Evolutionary conservation across 1,140 invertebrate species (phyloP).

Genomic region (Drosophila oshimai): DNA sequence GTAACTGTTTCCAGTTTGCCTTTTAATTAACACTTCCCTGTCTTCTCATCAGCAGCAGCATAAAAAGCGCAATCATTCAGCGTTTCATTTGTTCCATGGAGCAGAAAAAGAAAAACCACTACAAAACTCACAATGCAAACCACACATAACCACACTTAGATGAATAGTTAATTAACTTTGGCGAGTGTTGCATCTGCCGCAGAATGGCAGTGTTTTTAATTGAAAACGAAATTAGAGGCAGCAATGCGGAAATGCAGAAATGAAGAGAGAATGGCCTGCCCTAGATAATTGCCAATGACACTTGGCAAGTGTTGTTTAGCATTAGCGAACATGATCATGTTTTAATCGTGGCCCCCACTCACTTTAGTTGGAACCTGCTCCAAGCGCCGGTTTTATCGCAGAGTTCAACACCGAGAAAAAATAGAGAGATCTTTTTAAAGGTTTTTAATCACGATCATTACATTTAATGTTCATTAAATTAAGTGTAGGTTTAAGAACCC

Average conservation of each 20-base stretch:
- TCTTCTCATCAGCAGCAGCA: conserved; percentile 19
- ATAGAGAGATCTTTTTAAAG: no score
- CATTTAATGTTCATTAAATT: no score
- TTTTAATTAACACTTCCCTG: conserved; percentile 51
- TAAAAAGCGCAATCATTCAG: conserved; percentile 55
- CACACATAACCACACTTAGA: conserved; percentile 33
- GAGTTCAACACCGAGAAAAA: background rate
- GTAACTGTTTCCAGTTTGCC: conserved; percentile 72
- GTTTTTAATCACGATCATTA: background rate
- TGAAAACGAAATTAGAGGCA: conserved; percentile 64
- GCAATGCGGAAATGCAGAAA: conserved; percentile 60
- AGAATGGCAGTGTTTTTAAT: conserved; percentile 53
- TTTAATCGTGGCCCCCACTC: conserved; percentile 11
- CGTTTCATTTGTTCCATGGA: conserved; percentile 36
- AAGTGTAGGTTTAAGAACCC: no score
- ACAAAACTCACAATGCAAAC: background rate
- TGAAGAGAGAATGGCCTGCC: background rate
- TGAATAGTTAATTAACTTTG: conserved; percentile 73
- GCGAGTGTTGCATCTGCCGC: conserved; percentile 51
- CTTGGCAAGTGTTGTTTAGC: conserved; percentile 14
- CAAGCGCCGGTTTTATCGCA: conserved; percentile 3
- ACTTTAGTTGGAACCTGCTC: conserved; percentile 8
- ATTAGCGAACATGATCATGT: conserved; percentile 25
- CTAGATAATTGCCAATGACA: conserved; percentile 42
- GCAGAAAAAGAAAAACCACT: background rate